Percentiles rank a stretch among this genome's conserved stretches.
These are phyloP conservation scores for Scolanthus callimorphus DNA, from an alignment of 92 coral and sea anemone genomes.

Conservation along the genomic window DNA sequence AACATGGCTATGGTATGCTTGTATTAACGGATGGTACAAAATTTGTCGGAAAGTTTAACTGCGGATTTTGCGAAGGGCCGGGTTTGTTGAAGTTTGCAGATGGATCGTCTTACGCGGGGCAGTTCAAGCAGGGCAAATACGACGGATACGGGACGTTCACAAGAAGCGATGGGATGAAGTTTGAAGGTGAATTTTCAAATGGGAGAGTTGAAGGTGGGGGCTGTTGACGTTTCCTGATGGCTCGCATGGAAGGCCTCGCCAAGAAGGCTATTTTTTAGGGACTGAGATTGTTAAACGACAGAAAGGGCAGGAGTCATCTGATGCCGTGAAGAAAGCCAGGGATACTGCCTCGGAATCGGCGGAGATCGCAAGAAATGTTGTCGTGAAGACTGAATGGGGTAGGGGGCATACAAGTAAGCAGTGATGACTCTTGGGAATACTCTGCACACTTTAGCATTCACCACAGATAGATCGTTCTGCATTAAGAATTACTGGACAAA, in stretches of 20 bases:
- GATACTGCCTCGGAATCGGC: conserved; percentile 68
- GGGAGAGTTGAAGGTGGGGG: conserved; percentile 87
- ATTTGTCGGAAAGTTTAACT: conserved; percentile 80
- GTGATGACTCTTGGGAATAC: too few relatives aligned
- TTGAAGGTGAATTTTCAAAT: conserved; percentile 82
- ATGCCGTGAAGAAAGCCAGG: conserved; percentile 49
- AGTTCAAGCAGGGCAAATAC: conserved; percentile 83
- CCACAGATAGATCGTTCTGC: too few relatives aligned
- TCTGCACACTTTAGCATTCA: too few relatives aligned
- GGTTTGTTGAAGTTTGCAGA: conserved; percentile 87
- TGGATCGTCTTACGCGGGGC: conserved; percentile 81
- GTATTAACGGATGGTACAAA: conserved; percentile 67
- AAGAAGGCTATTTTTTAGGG: conserved; percentile 89
- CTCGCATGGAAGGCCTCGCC: conserved; percentile 76
- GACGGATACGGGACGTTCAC: conserved; percentile 79
- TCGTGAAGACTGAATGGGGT: conserved; percentile 30
- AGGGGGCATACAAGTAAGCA: conserved; percentile 26
- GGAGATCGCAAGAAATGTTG: conserved; percentile 58
- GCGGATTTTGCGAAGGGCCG: conserved; percentile 87
- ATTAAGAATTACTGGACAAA: too few relatives aligned
- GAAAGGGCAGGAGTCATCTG: conserved; percentile 76
- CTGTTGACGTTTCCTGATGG: conserved; percentile 89
- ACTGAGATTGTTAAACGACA: conserved; percentile 69
- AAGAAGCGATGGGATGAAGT: conserved; percentile 94
- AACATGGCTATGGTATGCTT: conserved; percentile 84